Percentiles rank a stretch among this genome's conserved stretches.
phyloP scores from a whole-genome alignment of 2,888 invertebrate species.

The Platypus cylindrus region DNA sequence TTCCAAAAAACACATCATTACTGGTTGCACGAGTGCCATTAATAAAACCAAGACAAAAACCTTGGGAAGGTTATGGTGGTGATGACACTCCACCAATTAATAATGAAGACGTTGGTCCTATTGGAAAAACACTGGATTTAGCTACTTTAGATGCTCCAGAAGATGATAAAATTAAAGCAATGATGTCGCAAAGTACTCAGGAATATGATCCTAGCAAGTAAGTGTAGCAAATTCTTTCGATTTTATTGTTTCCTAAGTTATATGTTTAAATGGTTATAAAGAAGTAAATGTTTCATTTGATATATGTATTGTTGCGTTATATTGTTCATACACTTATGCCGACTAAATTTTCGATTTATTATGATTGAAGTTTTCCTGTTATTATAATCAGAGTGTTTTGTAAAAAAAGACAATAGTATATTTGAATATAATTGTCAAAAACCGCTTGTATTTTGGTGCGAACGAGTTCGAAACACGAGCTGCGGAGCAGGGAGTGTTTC shows the following conservation, averaged over 20 bases:
- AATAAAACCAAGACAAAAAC: constrained; percentile 55
- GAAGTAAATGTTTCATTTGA: too few relatives aligned
- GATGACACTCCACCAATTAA: constrained; percentile 32
- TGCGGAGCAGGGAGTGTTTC: too few relatives aligned
- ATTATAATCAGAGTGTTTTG: too few relatives aligned
- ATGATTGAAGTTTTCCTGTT: too few relatives aligned
- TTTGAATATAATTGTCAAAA: too few relatives aligned
- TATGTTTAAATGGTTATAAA: constrained; percentile 4
- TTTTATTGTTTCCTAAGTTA: constrained; percentile 5
- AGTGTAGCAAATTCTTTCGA: constrained; percentile 27
- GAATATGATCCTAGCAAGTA: constrained; percentile 97
- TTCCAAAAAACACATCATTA: constrained; percentile 95
- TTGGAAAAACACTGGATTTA: constrained; percentile 65
- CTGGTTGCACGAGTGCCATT: constrained; percentile 89
- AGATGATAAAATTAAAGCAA: constrained; percentile 93
- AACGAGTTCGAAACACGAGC: too few relatives aligned
- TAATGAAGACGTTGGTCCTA: constrained; percentile 34
- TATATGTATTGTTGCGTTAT: too few relatives aligned
- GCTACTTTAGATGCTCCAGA: constrained; percentile 86
- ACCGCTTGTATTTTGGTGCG: too few relatives aligned
- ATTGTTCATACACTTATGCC: too few relatives aligned
- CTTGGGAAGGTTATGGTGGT: constrained; percentile 50
- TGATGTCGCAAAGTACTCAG: constrained; percentile 94
- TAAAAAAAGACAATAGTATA: too few relatives aligned
- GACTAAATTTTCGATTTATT: too few relatives aligned